phyloP scores from a whole-genome alignment of 2,888 invertebrate genomes.

The Strigamia maritima region DNA sequence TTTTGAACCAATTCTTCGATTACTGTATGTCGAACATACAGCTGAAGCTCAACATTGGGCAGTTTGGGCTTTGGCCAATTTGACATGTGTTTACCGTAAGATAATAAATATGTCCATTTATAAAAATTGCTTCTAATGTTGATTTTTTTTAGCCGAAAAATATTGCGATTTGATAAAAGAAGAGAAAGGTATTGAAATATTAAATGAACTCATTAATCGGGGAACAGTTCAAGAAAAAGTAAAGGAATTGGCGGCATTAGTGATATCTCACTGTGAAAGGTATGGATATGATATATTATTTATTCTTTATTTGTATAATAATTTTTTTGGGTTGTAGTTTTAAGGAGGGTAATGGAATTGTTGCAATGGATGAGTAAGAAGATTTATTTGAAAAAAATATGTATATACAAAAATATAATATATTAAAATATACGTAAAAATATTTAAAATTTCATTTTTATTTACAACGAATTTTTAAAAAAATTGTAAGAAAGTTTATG shows the following conservation, averaged over 20 bases:
- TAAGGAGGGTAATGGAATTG: neutral
- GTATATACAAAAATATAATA: neutral
- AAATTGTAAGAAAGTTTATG: no score
- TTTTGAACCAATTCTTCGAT: conserved; percentile 86
- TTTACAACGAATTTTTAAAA: no score
- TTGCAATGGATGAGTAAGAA: neutral
- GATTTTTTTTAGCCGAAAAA: conserved; percentile 68
- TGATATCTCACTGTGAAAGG: conserved; percentile 41
- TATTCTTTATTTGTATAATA: neutral
- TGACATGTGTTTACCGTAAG: conserved; percentile 88
- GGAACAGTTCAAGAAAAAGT: conserved; percentile 25
- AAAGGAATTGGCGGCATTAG: conserved; percentile 38
- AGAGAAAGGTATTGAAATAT: conserved; percentile 76
- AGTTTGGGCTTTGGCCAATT: conserved; percentile 93
- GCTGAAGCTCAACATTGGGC: conserved; percentile 95
- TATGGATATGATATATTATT: neutral
- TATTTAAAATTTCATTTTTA: no score
- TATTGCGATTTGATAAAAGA: conserved; percentile 83
- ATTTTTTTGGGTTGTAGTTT: neutral
- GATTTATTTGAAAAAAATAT: neutral
- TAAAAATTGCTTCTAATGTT: neutral
- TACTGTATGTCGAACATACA: conserved; percentile 78
- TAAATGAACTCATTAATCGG: conserved; percentile 56
- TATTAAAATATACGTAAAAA: no score
- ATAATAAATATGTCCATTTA: no score